A percentile compares a stretch with the other conserved stretches of the same genome.
Evolutionary conservation across 35 echinoderm and acorn worm species (phyloP).

Genomic region (Holothuria glaberrima): DNA sequence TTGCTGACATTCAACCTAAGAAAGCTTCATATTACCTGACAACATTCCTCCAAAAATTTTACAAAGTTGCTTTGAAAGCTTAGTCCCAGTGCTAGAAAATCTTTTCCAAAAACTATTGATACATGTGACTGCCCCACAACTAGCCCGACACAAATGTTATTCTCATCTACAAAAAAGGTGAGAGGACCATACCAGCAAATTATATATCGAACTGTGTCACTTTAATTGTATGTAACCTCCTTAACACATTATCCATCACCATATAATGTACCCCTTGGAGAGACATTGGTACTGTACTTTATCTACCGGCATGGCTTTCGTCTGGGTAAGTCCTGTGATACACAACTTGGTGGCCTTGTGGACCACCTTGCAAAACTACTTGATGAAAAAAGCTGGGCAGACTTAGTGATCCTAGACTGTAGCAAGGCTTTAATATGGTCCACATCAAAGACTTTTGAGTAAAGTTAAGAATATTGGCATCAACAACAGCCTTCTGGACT

Average conservation of each 20-base stretch:
- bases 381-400: constrained; percentile 51
- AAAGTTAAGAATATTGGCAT: constrained; percentile 61
- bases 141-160: constrained; percentile 65
- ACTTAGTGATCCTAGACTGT: constrained; percentile 66
- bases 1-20: too few species aligned
- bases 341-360: constrained; percentile 49
- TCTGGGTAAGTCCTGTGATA: constrained; percentile 54
- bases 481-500: too few species aligned
- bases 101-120: constrained; percentile 49
- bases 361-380: constrained; percentile 63
- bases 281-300: constrained; percentile 15
- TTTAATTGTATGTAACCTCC: constrained; percentile 69
- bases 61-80: too few species aligned
- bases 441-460: constrained; percentile 44
- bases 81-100: constrained; percentile 26
- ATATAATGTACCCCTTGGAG: constrained; percentile 66
- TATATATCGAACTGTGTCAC: constrained; percentile 67
- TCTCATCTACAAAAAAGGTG: constrained; percentile 75
- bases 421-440: constrained; percentile 75
- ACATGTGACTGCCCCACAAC: constrained; percentile 40
- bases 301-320: constrained; percentile 67
- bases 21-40: too few species aligned
- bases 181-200: constrained; percentile 45
- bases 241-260: constrained; percentile 63
- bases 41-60: too few species aligned